A percentile compares a stretch with the other conserved stretches of the same genome.
phyloP scores from a whole-genome alignment of 2,113 vertebrate species.

The Grallaria varia region DNA sequence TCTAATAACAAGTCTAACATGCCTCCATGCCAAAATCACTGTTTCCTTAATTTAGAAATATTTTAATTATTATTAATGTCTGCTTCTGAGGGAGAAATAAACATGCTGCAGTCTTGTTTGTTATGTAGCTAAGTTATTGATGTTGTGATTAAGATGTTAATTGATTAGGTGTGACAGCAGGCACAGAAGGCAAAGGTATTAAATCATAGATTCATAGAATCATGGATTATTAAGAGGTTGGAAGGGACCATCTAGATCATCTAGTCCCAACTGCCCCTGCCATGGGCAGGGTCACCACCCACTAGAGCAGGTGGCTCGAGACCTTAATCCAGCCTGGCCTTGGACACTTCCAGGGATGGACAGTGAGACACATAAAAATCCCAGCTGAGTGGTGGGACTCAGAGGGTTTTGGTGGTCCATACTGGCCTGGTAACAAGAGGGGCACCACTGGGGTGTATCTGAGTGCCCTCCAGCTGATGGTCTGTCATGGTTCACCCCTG shows the following conservation, averaged over 20 bases:
- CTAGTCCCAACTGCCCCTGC: neutral
- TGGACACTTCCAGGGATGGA: neutral
- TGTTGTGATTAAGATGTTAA: neutral
- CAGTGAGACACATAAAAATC: neutral
- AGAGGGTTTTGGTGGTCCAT: neutral
- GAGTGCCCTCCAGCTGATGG: neutral
- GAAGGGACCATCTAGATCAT: neutral
- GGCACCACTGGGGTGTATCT: neutral
- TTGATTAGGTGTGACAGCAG: neutral
- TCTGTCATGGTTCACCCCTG: neutral
- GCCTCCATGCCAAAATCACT: neutral
- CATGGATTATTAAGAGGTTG: neutral
- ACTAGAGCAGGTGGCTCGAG: neutral
- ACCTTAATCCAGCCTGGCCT: neutral
- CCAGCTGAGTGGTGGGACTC: fast-evolving
- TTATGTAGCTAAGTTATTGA: neutral
- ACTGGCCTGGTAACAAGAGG: neutral
- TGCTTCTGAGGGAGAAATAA: neutral
- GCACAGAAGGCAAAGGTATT: neutral
- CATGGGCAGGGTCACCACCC: neutral
- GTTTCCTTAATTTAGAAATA: neutral
- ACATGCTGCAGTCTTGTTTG: neutral
- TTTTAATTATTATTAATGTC: neutral
- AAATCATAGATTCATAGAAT: neutral
- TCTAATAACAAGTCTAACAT: neutral